Evolutionary conservation across 2,888 invertebrate genomes (phyloP).

Genomic region (Antitype chi): DNA sequence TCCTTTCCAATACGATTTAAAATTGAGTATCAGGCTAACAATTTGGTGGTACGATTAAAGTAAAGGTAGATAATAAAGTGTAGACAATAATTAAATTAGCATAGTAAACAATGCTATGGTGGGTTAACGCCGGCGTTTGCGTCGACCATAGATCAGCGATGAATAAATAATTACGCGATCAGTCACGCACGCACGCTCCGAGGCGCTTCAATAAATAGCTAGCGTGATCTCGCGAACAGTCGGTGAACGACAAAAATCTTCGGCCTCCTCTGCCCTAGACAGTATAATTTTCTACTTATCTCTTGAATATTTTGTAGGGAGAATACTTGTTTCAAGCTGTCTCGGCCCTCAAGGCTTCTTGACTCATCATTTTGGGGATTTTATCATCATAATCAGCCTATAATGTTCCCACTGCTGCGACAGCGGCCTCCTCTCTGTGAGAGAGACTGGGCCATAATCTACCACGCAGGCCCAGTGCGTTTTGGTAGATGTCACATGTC

Average conservation of each 20-base stretch:
- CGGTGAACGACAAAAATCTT: conserved; percentile 22
- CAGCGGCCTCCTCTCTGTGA: too few species aligned
- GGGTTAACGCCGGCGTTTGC: conserved; percentile 67
- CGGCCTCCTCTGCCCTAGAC: neutral
- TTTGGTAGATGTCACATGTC: too few species aligned
- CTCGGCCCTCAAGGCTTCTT: neutral
- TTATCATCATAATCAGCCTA: too few species aligned
- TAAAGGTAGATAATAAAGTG: conserved; percentile 45
- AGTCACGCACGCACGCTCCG: conserved; percentile 45
- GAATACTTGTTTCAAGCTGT: neutral
- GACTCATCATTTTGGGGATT: neutral
- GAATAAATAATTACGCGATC: conserved; percentile 40
- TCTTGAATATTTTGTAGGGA: neutral
- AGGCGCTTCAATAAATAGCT: conserved; percentile 48
- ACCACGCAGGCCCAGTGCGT: too few species aligned
- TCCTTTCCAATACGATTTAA: neutral
- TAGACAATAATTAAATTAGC: conserved; percentile 58
- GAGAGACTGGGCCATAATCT: too few species aligned
- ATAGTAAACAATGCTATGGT: conserved; percentile 59
- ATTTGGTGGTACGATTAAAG: conserved; percentile 43
- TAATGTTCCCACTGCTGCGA: too few species aligned
- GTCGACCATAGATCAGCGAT: conserved; percentile 52
- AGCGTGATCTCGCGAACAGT: conserved; percentile 15
- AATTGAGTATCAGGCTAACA: conserved; percentile 2
- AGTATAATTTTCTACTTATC: conserved; percentile 2